Percentiles rank a stretch among this genome's conserved stretches.
Evolutionary conservation across 2,113 vertebrate genomes (phyloP).

Genomic region (Hypanus sabinus): DNA sequence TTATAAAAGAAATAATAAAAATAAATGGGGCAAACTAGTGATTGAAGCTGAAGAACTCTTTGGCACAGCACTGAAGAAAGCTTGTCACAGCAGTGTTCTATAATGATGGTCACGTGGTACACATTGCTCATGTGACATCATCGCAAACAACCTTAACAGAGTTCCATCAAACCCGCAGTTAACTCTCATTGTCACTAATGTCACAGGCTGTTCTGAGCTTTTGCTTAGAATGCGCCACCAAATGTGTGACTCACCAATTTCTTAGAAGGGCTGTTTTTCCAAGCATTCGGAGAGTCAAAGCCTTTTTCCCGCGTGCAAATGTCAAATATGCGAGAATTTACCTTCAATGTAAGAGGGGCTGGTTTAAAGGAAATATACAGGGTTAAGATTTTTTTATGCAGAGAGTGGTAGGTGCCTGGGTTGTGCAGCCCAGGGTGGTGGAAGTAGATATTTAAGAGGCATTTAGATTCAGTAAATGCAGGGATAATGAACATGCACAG

Average conservation of each 20-base stretch:
- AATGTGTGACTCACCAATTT: background rate
- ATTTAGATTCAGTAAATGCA: too few relatives aligned
- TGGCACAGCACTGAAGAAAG: background rate
- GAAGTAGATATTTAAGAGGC: too few relatives aligned
- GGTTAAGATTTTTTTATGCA: too few relatives aligned
- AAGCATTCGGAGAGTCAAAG: background rate
- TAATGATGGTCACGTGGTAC: background rate
- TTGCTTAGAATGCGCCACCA: background rate
- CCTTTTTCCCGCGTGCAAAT: too few relatives aligned
- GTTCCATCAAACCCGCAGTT: background rate
- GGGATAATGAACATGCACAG: too few relatives aligned
- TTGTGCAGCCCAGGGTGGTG: too few relatives aligned
- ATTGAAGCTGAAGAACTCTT: background rate
- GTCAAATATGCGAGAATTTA: too few relatives aligned
- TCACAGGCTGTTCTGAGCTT: background rate
- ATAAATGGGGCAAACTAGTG: too few relatives aligned
- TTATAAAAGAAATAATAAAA: too few relatives aligned
- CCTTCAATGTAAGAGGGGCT: too few relatives aligned
- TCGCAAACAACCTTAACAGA: constrained; percentile 8
- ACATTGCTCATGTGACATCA: background rate
- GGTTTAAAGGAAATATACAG: too few relatives aligned
- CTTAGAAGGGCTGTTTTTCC: background rate
- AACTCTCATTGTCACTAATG: background rate
- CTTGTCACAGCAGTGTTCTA: background rate
- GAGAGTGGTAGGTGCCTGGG: too few relatives aligned